These are phyloP conservation scores for Aleadryas rufinucha DNA, from an alignment of 2,113 vertebrate species.

Conservation along the genomic window DNA sequence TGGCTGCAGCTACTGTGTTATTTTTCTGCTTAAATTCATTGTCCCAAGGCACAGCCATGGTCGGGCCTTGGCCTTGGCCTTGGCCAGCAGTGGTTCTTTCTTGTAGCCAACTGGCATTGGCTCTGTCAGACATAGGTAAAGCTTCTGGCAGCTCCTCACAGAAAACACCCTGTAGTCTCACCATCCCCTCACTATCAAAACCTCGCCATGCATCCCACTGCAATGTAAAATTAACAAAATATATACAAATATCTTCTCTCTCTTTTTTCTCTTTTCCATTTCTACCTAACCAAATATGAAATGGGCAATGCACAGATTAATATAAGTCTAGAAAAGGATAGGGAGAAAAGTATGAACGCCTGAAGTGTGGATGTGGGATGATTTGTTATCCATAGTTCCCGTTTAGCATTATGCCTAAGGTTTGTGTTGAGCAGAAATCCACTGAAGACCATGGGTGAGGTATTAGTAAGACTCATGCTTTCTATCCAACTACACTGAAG, in stretches of 20 bases:
- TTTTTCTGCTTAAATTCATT: not conserved
- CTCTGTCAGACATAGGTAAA: not conserved
- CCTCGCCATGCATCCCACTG: not conserved
- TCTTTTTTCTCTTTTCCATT: not conserved
- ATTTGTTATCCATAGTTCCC: not conserved
- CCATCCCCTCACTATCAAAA: not conserved
- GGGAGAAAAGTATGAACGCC: not conserved
- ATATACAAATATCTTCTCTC: not conserved
- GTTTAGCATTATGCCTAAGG: not conserved
- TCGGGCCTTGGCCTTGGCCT: not conserved
- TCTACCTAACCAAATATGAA: not conserved
- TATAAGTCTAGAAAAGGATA: not conserved
- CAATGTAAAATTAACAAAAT: not conserved
- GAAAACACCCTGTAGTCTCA: not conserved
- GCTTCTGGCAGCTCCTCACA: not conserved
- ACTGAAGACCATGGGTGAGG: accelerated
- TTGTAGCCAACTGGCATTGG: not conserved
- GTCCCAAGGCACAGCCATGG: too few relatives aligned
- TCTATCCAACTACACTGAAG: not conserved
- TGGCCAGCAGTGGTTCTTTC: not conserved
- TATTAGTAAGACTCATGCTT: not conserved
- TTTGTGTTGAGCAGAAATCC: not conserved
- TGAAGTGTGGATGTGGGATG: not conserved
- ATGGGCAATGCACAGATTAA: not conserved
- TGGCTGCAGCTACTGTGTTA: not conserved